Evolutionary conservation across 2,888 invertebrate species (phyloP).

Genomic region (Apantesis nais): DNA sequence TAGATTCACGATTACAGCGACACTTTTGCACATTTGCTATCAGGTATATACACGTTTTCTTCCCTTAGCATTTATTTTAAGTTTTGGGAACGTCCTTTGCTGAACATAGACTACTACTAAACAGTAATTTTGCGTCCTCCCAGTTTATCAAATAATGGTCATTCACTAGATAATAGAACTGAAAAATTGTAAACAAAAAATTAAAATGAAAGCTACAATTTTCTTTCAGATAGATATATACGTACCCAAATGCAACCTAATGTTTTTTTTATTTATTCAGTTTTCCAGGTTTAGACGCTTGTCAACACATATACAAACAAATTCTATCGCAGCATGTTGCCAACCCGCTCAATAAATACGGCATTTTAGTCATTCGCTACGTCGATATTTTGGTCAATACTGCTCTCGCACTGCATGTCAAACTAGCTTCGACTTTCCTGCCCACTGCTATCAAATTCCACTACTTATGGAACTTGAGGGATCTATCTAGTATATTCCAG

Average conservation of each 20-base stretch:
- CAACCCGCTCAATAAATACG: constrained; percentile 89
- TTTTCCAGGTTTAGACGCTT: constrained; percentile 93
- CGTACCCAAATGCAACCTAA: not conserved
- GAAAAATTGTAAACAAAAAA: no score
- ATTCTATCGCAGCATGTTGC: constrained; percentile 92
- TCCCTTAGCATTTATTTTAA: not conserved
- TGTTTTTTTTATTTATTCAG: constrained; percentile 72
- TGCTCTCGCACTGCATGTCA: constrained; percentile 91
- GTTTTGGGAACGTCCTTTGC: not conserved
- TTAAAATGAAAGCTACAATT: no score
- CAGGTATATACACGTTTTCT: constrained; percentile 77
- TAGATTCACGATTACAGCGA: constrained; percentile 94
- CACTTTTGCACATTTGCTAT: constrained; percentile 95
- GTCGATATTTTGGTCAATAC: constrained; percentile 88
- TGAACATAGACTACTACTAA: not conserved
- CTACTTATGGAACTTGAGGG: constrained; percentile 96
- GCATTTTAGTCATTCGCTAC: constrained; percentile 84
- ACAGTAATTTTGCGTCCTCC: not conserved
- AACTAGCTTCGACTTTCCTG: constrained; percentile 91
- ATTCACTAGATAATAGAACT: no score
- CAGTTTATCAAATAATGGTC: no score
- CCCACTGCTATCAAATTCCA: constrained; percentile 98
- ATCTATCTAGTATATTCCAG: constrained; percentile 97
- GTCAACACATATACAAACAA: constrained; percentile 93
- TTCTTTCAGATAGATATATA: no score